These are phyloP conservation scores for Lepidostoma basale DNA, from an alignment of 1,140 invertebrate species.

Conservation along the genomic window DNA sequence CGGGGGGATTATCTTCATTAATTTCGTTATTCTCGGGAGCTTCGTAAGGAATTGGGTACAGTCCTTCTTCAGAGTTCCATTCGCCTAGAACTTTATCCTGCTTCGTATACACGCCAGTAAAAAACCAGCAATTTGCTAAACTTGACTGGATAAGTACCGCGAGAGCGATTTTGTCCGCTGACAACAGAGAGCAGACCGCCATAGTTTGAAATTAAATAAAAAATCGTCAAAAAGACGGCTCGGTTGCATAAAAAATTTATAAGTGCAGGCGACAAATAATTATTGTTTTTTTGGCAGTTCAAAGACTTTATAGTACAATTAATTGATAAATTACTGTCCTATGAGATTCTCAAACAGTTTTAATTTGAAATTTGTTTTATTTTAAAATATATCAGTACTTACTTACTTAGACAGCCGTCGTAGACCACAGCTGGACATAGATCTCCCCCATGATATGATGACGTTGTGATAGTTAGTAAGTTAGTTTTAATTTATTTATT, in stretches of 20 bases:
- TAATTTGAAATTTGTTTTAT: neutral
- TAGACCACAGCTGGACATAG: no score
- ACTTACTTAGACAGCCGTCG: no score
- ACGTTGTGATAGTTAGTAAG: no score
- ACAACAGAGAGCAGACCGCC: constrained; percentile 23
- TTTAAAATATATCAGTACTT: no score
- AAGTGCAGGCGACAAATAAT: neutral
- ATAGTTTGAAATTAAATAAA: neutral
- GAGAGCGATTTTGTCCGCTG: neutral
- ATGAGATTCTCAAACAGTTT: neutral
- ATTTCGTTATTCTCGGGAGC: constrained; percentile 16
- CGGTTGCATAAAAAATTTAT: neutral
- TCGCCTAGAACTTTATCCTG: constrained; percentile 27
- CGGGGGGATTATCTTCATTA: constrained; percentile 34
- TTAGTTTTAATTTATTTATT: no score
- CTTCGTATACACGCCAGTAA: constrained; percentile 21
- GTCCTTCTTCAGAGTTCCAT: constrained; percentile 25
- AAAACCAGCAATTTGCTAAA: constrained; percentile 29
- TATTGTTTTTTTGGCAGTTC: neutral
- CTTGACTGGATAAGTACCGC: constrained; percentile 4
- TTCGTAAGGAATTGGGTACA: constrained; percentile 39
- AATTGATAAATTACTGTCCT: neutral
- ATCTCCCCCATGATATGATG: no score
- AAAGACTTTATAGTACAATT: constrained; percentile 17
- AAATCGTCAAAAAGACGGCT: neutral